A percentile compares a stretch with the other conserved stretches of the same genome.
Conservation (phyloP, 1,140 invertebrate species). For the Chymomyza costata region DNA sequence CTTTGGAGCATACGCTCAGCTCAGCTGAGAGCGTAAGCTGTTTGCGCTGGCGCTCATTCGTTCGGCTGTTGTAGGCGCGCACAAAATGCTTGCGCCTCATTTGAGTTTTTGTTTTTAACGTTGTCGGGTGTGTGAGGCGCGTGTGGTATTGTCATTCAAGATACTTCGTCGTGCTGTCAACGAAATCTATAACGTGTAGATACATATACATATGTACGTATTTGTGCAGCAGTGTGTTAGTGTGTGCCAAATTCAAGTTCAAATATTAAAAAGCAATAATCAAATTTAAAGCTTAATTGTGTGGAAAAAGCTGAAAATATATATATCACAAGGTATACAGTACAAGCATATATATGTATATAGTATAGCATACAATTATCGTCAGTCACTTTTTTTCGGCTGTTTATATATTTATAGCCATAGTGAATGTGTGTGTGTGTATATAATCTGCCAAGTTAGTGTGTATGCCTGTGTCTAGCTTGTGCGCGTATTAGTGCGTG, state of each 20-base stretch:
- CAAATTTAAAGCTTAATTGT: slow-evolving; percentile 42
- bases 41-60: slow-evolving; percentile 29
- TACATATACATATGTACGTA: slow-evolving; percentile 30
- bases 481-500: slow-evolving; percentile 51
- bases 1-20: slow-evolving; percentile 7
- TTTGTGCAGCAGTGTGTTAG: background rate
- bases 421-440: slow-evolving; percentile 15
- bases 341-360: background rate
- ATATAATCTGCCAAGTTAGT: background rate
- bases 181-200: slow-evolving; percentile 33
- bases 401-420: background rate
- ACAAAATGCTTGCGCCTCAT: too few relatives aligned
- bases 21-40: slow-evolving; percentile 22
- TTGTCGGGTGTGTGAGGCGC: slow-evolving; percentile 46
- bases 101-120: slow-evolving; percentile 61
- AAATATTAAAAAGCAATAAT: slow-evolving; percentile 54
- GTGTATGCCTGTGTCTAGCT: background rate
- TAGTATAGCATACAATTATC: slow-evolving; percentile 21
- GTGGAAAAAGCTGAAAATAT: slow-evolving; percentile 41
- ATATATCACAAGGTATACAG: slow-evolving; percentile 13
- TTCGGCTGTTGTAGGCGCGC: slow-evolving; percentile 19
- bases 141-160: slow-evolving; percentile 18
- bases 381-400: slow-evolving; percentile 6
- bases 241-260: slow-evolving; percentile 43
- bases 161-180: slow-evolving; percentile 63